Evolutionary conservation across 2,888 invertebrate genomes (phyloP).

Genomic region (Tineola bisselliella): DNA sequence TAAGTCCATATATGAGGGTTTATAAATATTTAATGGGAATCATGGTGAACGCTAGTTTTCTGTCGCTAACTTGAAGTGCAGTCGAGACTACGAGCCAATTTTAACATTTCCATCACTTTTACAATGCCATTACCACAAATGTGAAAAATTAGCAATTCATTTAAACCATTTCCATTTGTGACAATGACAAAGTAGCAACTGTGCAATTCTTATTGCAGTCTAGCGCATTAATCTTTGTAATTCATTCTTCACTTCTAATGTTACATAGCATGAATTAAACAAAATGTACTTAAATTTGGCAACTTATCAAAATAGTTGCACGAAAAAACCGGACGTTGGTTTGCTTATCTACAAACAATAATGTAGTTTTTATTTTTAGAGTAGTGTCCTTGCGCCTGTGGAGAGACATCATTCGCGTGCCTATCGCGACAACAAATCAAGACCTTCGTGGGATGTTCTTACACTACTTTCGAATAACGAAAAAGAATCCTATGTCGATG

Average conservation of each 20-base stretch:
- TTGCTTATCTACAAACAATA: slow-evolving; percentile 30
- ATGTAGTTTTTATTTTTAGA: slow-evolving; percentile 40
- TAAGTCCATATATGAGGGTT: slow-evolving; percentile 25
- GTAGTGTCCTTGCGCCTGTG: slow-evolving; percentile 45
- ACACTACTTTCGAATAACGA: slow-evolving; percentile 27
- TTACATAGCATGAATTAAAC: neutral
- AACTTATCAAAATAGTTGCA: slow-evolving; percentile 28
- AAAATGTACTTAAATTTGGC: slow-evolving; percentile 7
- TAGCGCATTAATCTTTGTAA: slow-evolving; percentile 6
- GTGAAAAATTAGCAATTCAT: slow-evolving; percentile 5
- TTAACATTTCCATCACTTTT: slow-evolving; percentile 6
- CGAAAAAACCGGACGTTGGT: slow-evolving; percentile 27
- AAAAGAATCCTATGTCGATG: slow-evolving; percentile 33
- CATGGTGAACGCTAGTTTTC: neutral
- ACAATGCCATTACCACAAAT: slow-evolving; percentile 4
- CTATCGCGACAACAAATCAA: slow-evolving; percentile 56
- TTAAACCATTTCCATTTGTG: neutral
- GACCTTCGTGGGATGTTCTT: slow-evolving; percentile 40
- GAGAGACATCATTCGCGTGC: slow-evolving; percentile 49
- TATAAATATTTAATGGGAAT: neutral
- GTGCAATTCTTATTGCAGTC: neutral
- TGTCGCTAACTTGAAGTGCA: slow-evolving; percentile 1
- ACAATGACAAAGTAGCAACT: neutral
- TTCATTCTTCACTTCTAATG: neutral
- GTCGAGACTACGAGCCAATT: neutral